Evolutionary conservation across 2,797 vertebrate genomes (phyloP).

Genomic region (Anguilla pacifica): DNA sequence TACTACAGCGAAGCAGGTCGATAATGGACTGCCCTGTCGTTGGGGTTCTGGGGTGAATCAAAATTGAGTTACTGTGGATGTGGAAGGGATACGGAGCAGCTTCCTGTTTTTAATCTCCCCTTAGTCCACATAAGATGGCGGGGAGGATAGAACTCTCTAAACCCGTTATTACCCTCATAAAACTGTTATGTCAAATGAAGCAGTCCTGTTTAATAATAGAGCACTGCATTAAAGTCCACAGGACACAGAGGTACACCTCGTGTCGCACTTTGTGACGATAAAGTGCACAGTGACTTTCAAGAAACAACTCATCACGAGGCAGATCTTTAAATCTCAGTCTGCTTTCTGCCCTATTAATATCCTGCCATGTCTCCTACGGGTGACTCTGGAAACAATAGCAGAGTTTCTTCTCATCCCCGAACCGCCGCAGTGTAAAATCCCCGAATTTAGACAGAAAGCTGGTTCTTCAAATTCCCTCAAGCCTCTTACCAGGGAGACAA

Average conservation of each 20-base stretch:
- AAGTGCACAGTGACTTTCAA: slow-evolving; percentile 50
- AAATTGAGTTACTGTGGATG: slow-evolving; percentile 5
- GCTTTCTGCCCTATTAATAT: slow-evolving; percentile 42
- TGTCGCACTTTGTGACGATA: slow-evolving; percentile 55
- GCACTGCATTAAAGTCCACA: slow-evolving; percentile 52
- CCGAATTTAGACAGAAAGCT: not conserved
- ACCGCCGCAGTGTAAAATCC: not conserved
- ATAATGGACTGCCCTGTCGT: not conserved
- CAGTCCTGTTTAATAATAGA: slow-evolving; percentile 56
- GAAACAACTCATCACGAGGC: slow-evolving; percentile 24
- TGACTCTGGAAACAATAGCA: slow-evolving; percentile 37
- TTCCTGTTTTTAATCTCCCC: slow-evolving; percentile 18
- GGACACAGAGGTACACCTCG: slow-evolving; percentile 53
- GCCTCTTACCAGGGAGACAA: not conserved
- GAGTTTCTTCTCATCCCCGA: not conserved
- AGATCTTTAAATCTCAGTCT: slow-evolving; percentile 55
- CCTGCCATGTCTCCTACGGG: slow-evolving; percentile 48
- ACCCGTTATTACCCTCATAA: slow-evolving; percentile 45
- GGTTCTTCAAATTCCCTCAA: not conserved
- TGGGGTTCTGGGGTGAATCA: not conserved
- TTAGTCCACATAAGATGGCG: not conserved
- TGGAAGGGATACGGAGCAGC: not conserved
- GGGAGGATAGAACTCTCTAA: slow-evolving; percentile 22
- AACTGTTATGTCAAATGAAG: slow-evolving; percentile 55
- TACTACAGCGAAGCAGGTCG: not conserved